Percentiles rank a stretch among this genome's conserved stretches.
Evolutionary conservation across 2,113 vertebrate species (phyloP).

Genomic region (Cnemophilus loriae): DNA sequence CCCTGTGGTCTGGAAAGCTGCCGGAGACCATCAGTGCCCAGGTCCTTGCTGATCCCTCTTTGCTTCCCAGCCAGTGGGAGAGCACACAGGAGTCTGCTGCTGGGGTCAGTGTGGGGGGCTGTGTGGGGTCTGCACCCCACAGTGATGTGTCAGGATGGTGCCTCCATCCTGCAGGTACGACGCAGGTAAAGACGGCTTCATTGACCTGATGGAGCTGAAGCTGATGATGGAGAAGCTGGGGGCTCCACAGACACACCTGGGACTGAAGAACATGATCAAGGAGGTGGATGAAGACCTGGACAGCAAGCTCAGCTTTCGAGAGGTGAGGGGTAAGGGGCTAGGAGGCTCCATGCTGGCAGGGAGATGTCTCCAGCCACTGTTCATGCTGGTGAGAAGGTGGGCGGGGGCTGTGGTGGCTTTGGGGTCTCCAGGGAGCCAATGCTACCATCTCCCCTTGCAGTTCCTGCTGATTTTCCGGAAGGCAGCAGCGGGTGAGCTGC

Average conservation of each 20-base stretch:
- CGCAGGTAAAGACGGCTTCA: slow-evolving; percentile 85
- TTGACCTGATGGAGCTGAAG: slow-evolving; percentile 96
- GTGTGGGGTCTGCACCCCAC: background rate
- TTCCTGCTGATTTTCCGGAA: slow-evolving; percentile 96
- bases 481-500: slow-evolving; percentile 87
- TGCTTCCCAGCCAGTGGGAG: fast-evolving
- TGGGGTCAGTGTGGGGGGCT: background rate
- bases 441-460: slow-evolving; percentile 32
- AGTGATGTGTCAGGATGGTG: background rate
- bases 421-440: background rate
- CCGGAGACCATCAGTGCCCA: fast-evolving
- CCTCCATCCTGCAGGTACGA: slow-evolving; percentile 74
- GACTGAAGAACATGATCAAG: slow-evolving; percentile 97
- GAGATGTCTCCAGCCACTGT: background rate
- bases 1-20: background rate
- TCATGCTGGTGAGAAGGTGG: fast-evolving
- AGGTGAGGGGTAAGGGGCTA: slow-evolving; percentile 70
- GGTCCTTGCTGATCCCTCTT: background rate
- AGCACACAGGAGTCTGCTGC: background rate
- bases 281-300: slow-evolving; percentile 96
- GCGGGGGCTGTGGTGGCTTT: background rate
- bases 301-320: slow-evolving; percentile 91
- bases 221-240: slow-evolving; percentile 97
- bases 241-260: slow-evolving; percentile 90
- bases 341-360: fast-evolving